These are phyloP conservation scores for Augiades crinisus DNA, from an alignment of 2,888 invertebrate genomes.

Conservation along the genomic window DNA sequence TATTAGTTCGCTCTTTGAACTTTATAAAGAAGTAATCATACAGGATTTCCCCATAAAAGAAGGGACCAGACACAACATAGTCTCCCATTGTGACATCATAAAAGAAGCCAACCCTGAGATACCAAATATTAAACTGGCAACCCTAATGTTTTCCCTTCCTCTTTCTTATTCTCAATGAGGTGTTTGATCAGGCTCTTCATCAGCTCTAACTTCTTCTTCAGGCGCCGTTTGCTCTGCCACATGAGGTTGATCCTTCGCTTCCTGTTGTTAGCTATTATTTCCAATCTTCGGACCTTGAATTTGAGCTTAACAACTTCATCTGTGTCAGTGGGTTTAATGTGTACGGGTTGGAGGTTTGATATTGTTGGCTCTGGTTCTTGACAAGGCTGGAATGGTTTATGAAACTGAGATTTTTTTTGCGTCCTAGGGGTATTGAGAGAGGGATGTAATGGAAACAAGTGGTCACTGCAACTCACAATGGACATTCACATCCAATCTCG, in stretches of 20 bases:
- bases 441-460: too few relatives aligned
- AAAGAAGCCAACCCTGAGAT: too few relatives aligned
- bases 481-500: too few relatives aligned
- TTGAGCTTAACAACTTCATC: constrained; percentile 58
- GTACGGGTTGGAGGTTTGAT: constrained; percentile 41
- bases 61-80: too few relatives aligned
- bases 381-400: constrained; percentile 47
- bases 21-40: too few relatives aligned
- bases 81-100: too few relatives aligned
- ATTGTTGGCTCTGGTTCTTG: constrained; percentile 57
- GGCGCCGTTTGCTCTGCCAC: constrained; percentile 52
- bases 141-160: constrained; percentile 11
- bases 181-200: constrained; percentile 56
- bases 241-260: constrained; percentile 52
- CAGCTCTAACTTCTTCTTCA: constrained; percentile 49
- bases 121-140: too few relatives aligned
- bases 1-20: too few relatives aligned
- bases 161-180: constrained; percentile 45
- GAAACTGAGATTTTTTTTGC: too few relatives aligned
- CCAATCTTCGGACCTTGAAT: constrained; percentile 54
- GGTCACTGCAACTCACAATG: too few relatives aligned
- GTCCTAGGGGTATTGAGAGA: too few relatives aligned
- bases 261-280: constrained; percentile 54
- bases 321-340: constrained; percentile 50
- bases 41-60: too few relatives aligned